phyloP scores from a whole-genome alignment of 2,113 vertebrate species.

The Aldabrachelys gigantea region DNA sequence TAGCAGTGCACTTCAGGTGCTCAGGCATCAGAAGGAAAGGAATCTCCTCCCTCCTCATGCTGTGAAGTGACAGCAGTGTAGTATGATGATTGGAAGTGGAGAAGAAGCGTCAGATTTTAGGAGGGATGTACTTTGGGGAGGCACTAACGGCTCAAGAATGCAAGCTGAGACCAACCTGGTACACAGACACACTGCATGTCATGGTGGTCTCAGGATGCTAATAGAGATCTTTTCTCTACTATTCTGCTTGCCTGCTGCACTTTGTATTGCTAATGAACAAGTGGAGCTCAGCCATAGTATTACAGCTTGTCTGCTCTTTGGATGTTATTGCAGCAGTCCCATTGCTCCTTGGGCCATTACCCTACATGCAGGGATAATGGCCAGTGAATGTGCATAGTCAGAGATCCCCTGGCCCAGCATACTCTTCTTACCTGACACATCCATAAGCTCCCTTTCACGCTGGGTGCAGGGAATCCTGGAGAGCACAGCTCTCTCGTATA shows the following conservation, averaged over 20 bases:
- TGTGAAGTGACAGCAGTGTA: background rate
- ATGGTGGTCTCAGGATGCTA: fast-evolving
- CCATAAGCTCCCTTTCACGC: background rate
- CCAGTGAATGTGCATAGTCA: background rate
- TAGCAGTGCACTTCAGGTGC: fast-evolving
- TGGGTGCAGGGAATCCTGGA: background rate
- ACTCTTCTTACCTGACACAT: background rate
- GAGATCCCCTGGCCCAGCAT: background rate
- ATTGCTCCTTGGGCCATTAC: background rate
- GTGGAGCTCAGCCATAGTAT: background rate
- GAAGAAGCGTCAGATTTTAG: fast-evolving
- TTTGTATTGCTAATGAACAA: background rate
- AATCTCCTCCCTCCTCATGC: background rate
- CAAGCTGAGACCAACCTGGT: background rate
- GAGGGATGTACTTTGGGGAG: background rate
- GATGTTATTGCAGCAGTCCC: background rate
- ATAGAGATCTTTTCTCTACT: background rate
- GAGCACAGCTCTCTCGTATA: background rate
- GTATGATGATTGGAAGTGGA: background rate
- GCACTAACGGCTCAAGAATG: background rate
- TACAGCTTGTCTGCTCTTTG: background rate
- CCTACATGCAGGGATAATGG: background rate
- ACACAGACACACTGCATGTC: fast-evolving
- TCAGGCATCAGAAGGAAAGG: fast-evolving
- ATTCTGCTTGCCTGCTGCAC: fast-evolving